Conservation (phyloP, 1,140 invertebrate genomes). For the Drosophila willistoni region DNA sequence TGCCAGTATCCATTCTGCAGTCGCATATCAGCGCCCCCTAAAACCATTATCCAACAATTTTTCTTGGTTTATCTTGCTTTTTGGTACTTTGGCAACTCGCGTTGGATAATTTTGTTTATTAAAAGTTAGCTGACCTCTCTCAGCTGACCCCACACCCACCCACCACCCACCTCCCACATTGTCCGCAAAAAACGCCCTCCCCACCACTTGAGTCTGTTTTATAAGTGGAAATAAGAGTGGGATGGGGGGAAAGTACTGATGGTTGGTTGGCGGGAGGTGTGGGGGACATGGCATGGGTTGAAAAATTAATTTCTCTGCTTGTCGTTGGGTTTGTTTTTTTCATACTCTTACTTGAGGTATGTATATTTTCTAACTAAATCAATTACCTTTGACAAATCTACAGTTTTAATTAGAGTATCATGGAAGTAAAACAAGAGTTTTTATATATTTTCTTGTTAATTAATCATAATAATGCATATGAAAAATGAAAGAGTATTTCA, state of each 20-base stretch:
- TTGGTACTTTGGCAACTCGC: constrained; percentile 59
- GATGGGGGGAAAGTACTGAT: neutral
- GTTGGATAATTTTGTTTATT: constrained; percentile 77
- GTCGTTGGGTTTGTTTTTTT: constrained; percentile 25
- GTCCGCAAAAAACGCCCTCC: neutral
- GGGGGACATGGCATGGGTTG: constrained; percentile 1
- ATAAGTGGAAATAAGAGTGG: neutral
- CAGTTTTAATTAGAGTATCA: too few relatives aligned
- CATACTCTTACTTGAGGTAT: neutral
- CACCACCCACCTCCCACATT: too few relatives aligned
- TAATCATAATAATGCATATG: too few relatives aligned
- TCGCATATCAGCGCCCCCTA: constrained; percentile 1
- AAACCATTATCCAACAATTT: constrained; percentile 30
- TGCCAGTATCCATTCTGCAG: neutral
- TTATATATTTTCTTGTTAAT: too few relatives aligned
- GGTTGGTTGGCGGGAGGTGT: neutral
- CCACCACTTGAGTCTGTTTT: constrained; percentile 2
- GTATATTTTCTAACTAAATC: neutral
- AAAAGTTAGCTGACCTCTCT: constrained; percentile 72
- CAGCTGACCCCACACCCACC: constrained; percentile 8
- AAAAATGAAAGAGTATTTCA: too few relatives aligned
- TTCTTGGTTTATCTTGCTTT: constrained; percentile 71
- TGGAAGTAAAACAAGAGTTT: too few relatives aligned
- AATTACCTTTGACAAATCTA: too few relatives aligned
- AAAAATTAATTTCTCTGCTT: constrained; percentile 70